Conservation (phyloP, 2,113 vertebrate species). For the Numenius arquata region DNA sequence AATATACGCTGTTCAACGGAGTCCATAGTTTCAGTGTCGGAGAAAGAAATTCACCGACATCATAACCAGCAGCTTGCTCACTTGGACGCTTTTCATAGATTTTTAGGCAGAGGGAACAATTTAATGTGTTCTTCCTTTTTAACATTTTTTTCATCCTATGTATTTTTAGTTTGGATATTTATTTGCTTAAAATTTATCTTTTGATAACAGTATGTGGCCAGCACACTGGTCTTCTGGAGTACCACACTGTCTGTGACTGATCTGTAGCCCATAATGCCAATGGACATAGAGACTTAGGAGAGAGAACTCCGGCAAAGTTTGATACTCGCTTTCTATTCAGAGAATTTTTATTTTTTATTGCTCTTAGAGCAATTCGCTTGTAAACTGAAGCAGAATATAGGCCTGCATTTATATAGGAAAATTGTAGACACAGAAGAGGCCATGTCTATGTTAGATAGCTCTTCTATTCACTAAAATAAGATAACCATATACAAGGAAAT, state of each 20-base stretch:
- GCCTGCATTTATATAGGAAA: neutral
- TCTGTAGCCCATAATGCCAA: neutral
- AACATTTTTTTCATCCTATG: neutral
- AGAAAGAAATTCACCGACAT: neutral
- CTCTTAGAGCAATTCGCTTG: neutral
- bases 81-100: rapidly evolving
- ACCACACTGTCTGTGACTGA: neutral
- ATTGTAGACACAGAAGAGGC: neutral
- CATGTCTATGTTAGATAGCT: neutral
- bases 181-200: neutral
- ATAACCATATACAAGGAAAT: neutral
- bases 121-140: neutral
- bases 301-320: neutral
- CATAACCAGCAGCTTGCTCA: neutral
- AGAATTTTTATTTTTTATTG: neutral
- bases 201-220: neutral
- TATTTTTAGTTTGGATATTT: neutral
- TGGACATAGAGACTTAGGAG: neutral
- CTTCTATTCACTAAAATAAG: neutral
- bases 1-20: neutral
- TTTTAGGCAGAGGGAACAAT: neutral
- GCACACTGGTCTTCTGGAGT: neutral
- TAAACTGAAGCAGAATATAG: neutral
- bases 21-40: rapidly evolving
- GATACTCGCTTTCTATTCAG: neutral